A percentile compares a stretch with the other conserved stretches of the same genome.
phyloP scores from a whole-genome alignment of 23 tunicate species.

The Phallusia fumigata region DNA sequence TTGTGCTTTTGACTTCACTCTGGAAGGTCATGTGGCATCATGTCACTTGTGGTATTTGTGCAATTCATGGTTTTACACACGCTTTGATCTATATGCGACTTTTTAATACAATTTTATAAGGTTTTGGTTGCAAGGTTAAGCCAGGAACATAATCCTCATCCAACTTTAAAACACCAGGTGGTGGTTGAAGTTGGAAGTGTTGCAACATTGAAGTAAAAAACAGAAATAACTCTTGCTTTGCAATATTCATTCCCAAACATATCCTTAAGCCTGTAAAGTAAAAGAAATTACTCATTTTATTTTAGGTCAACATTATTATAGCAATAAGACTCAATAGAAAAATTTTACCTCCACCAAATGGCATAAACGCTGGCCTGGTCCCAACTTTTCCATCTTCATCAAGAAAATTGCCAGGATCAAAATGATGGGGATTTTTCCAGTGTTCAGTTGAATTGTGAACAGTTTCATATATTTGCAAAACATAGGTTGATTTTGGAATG shows the following conservation, averaged over 20 bases:
- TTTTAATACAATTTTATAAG: not conserved
- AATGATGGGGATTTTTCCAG: slow-evolving; percentile 31
- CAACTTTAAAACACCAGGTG: not conserved
- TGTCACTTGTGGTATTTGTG: too few species aligned
- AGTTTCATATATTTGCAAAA: slow-evolving; percentile 9
- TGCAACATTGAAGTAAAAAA: slow-evolving; percentile 17
- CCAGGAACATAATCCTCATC: not conserved
- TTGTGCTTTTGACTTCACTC: too few species aligned
- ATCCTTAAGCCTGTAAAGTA: slow-evolving; percentile 13
- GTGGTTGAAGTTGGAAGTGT: not conserved
- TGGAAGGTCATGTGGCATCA: too few species aligned
- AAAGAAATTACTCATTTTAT: not conserved
- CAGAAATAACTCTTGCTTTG: slow-evolving; percentile 16
- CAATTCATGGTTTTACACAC: too few species aligned
- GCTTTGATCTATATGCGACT: not conserved
- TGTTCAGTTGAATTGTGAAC: slow-evolving; percentile 8
- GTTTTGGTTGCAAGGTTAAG: not conserved
- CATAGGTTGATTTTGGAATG: slow-evolving; percentile 16
- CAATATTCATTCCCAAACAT: slow-evolving; percentile 10
- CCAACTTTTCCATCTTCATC: slow-evolving; percentile 29
- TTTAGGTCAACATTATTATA: too few species aligned
- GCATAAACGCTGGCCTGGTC: not conserved
- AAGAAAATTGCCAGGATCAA: slow-evolving; percentile 38
- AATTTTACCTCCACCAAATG: not conserved
- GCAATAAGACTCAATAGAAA: too few species aligned